Evolutionary conservation across 2,888 invertebrate genomes (phyloP).

Genomic region (Lymantria dispar): DNA sequence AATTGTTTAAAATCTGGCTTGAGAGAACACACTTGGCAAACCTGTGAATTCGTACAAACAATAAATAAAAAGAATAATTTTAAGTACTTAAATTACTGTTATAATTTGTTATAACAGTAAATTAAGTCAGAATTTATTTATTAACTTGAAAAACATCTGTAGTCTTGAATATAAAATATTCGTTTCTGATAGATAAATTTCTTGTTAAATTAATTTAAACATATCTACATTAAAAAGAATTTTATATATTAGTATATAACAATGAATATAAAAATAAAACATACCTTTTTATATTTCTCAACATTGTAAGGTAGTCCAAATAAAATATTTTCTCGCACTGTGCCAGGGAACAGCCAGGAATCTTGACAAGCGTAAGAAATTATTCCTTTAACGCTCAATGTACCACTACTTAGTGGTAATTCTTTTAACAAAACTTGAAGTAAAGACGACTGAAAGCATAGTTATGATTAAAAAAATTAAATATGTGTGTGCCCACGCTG

Average conservation of each 20-base stretch:
- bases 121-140: too few species aligned
- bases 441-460: constrained; percentile 77
- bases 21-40: constrained; percentile 85
- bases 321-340: constrained; percentile 91
- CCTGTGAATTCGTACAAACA: constrained; percentile 46
- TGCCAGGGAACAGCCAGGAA: constrained; percentile 90
- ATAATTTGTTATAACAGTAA: too few species aligned
- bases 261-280: neutral
- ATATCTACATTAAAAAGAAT: neutral
- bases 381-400: constrained; percentile 82
- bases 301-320: constrained; percentile 87
- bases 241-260: too few species aligned
- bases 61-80: constrained; percentile 14
- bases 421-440: constrained; percentile 88
- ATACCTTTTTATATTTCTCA: constrained; percentile 84
- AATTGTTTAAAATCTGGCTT: constrained; percentile 87
- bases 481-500: too few species aligned
- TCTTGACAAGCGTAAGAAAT: constrained; percentile 92
- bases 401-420: constrained; percentile 83
- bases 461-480: neutral
- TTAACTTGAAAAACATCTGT: too few species aligned
- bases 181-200: neutral
- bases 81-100: constrained; percentile 22
- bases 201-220: neutral
- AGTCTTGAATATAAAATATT: too few species aligned